Base-by-base conservation (phyloP, 2,113 vertebrate genomes). In the Indicator maculatus region DNA sequence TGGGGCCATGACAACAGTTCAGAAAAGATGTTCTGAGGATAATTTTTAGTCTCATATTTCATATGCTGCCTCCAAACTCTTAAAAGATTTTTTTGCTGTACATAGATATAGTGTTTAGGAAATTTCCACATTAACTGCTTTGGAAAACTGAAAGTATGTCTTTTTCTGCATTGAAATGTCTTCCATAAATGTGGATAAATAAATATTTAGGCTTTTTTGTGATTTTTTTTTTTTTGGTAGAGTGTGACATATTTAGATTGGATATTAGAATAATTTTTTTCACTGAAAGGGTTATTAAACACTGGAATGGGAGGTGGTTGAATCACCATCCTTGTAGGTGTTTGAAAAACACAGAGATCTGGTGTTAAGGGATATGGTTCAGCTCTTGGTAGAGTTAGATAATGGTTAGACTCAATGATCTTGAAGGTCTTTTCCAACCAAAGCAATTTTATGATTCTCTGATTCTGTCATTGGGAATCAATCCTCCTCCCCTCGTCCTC, bases 1-100 rank as follows among this genome's bases (percentile, higher is more conserved):
- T 13, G 60, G n/a, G 90, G 92, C 64, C 72, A 77, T 69, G 26
- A 30, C 93, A 65, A 69, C 11, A 58, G 64, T 81, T 67, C 55
- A 85, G 70, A 78, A 96, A 88, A 39, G 71, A 93, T 84, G 16
- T 82, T 79, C 52, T 86, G 38, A 67, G 61, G 75, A 28, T 67
- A 75, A 61, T 93, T 72, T 53, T 59, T 74, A 60, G 50, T 33
- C 64, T 76, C 64, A 9, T n/a, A 14, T 86, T 88, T 74, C 53
- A 88, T 31, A 74, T 76, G 20, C 79, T 91, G n/a, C 28, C 88
- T 60, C 31, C 27, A 87, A 95, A 92, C 79, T 31, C 12, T 79
- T 61, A 65, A 74, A 94, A 63, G 4, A 61, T 9, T 8, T 73
- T 70, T 73, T 3, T 67, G 39, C 56, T 76, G 16, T 44, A 58